Evolutionary conservation across 2,113 vertebrate genomes (phyloP).

Genomic region (Amazona guildingii): DNA sequence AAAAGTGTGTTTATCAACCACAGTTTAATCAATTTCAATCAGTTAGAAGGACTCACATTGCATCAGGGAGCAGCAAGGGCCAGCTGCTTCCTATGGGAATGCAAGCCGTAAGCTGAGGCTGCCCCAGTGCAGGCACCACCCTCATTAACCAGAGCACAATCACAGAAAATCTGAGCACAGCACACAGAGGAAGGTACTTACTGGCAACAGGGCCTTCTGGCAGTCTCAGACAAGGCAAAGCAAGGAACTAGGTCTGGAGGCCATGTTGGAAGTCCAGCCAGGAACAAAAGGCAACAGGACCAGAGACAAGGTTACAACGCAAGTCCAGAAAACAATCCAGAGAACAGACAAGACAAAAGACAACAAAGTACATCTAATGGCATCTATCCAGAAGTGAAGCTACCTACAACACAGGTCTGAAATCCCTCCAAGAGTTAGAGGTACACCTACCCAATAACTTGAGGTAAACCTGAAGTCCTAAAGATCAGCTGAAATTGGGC

Average conservation of each 20-base stretch:
- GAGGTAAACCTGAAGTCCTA: background rate
- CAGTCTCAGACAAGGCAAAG: background rate
- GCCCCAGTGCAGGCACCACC: accelerated
- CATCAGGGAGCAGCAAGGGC: background rate
- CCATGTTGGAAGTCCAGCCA: background rate
- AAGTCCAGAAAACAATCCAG: background rate
- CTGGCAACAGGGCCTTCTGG: background rate
- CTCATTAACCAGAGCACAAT: background rate
- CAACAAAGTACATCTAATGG: background rate
- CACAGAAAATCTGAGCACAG: background rate
- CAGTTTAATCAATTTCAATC: background rate
- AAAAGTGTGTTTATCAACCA: background rate
- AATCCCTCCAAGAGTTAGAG: background rate
- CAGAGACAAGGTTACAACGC: background rate
- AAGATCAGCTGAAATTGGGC: background rate
- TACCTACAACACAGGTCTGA: background rate
- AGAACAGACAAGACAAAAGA: background rate
- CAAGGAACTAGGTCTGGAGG: background rate
- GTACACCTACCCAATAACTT: background rate
- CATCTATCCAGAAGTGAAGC: background rate
- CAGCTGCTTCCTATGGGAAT: background rate
- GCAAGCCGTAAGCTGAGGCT: background rate
- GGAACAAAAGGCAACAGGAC: background rate
- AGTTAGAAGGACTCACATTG: background rate
- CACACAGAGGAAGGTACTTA: background rate